These are phyloP conservation scores for Monochamus saltuarius DNA, from an alignment of 1,140 invertebrate genomes.

Conservation along the genomic window DNA sequence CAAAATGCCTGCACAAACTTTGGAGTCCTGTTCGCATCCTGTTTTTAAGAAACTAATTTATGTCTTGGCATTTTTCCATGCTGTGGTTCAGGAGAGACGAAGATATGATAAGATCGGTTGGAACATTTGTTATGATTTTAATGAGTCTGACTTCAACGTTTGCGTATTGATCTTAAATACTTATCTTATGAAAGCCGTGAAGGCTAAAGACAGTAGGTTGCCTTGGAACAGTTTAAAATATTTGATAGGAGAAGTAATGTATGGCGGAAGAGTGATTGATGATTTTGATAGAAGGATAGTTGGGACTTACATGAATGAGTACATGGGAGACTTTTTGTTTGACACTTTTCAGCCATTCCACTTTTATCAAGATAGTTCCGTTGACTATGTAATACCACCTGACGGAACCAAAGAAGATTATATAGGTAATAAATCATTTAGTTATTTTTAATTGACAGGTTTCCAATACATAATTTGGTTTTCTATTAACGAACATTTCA, in stretches of 20 bases:
- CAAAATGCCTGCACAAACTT: constrained; percentile 70
- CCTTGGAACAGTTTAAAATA: constrained; percentile 91
- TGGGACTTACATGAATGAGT: constrained; percentile 87
- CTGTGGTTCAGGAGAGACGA: constrained; percentile 83
- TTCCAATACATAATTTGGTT: too few species aligned
- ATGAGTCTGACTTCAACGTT: constrained; percentile 87
- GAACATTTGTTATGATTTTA: constrained; percentile 92
- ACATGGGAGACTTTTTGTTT: constrained; percentile 91
- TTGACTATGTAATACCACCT: constrained; percentile 78
- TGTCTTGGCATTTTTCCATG: constrained; percentile 87
- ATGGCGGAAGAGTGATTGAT: constrained; percentile 88
- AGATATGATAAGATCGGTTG: constrained; percentile 93
- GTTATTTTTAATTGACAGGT: too few species aligned
- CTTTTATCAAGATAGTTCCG: constrained; percentile 74
- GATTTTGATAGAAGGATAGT: constrained; percentile 84
- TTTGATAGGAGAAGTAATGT: constrained; percentile 86
- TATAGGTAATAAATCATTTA: constrained; percentile 56
- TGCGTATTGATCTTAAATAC: constrained; percentile 80
- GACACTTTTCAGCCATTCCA: constrained; percentile 86
- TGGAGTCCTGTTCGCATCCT: constrained; percentile 72
- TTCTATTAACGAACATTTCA: too few species aligned
- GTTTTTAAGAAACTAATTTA: constrained; percentile 78
- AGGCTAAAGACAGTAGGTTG: constrained; percentile 62
- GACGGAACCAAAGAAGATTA: constrained; percentile 70
- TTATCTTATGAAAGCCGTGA: constrained; percentile 72